Evolutionary conservation across 2,113 vertebrate species (phyloP).

Genomic region (Istiophorus platypterus): DNA sequence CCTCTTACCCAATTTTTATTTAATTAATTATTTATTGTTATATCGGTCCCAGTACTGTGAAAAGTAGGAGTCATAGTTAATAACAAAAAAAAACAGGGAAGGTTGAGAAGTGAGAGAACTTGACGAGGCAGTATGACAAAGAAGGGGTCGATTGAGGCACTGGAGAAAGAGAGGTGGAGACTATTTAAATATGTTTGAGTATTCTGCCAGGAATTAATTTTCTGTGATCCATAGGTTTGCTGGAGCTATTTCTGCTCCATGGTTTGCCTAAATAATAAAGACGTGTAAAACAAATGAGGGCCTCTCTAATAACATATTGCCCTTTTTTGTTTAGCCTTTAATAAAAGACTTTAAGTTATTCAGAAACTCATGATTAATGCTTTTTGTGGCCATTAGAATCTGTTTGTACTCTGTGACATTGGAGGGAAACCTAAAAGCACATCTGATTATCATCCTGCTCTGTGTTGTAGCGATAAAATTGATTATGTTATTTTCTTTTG

Average conservation of each 20-base stretch:
- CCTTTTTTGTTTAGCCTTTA: background rate
- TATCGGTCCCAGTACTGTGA: background rate
- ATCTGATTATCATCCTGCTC: background rate
- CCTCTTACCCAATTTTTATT: background rate
- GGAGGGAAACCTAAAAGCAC: background rate
- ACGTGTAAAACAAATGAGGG: background rate
- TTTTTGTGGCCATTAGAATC: background rate
- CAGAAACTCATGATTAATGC: background rate
- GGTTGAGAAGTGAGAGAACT: background rate
- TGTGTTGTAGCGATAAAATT: background rate
- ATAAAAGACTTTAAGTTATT: background rate
- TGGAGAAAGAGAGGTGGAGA: background rate
- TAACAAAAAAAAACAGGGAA: background rate
- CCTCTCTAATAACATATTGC: background rate
- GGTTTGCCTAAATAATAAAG: background rate
- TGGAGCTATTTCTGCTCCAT: background rate
- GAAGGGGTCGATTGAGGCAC: background rate
- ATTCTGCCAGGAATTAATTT: conserved; percentile 1
- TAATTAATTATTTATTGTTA: too few species aligned
- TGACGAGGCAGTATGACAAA: background rate
- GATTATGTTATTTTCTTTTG: background rate
- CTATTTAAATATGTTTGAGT: conserved; percentile 30
- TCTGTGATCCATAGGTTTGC: background rate
- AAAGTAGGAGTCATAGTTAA: background rate
- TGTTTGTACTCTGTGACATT: background rate